Evolutionary conservation across 37 sponge, comb jelly and placozoan species (phyloP).

Genomic region (Dysidea cf. avara): DNA sequence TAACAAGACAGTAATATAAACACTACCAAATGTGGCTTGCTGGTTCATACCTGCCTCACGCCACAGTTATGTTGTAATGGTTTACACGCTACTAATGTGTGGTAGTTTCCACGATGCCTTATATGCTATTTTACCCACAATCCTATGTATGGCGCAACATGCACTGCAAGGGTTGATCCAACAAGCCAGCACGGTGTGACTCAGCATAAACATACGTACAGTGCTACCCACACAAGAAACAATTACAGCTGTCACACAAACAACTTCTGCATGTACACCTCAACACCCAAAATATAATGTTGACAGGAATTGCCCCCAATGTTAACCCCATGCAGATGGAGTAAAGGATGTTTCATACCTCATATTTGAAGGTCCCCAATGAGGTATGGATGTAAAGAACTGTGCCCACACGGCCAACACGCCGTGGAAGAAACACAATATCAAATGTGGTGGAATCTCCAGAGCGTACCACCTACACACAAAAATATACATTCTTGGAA

Average conservation of each 20-base stretch:
- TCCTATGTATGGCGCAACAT: too few relatives aligned
- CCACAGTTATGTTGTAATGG: not conserved
- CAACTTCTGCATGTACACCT: too few relatives aligned
- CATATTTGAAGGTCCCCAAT: conserved; percentile 58
- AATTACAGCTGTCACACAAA: not conserved
- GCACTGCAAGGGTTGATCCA: too few relatives aligned
- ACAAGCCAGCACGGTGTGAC: too few relatives aligned
- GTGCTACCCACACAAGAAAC: too few relatives aligned
- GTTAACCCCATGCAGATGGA: too few relatives aligned
- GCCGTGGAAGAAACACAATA: conserved; percentile 71
- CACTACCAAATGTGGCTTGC: not conserved
- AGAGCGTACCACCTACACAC: not conserved
- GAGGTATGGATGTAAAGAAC: conserved; percentile 74
- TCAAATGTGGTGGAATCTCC: conserved; percentile 70
- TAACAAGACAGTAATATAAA: not conserved
- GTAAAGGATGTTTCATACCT: too few relatives aligned
- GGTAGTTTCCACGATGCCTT: too few relatives aligned
- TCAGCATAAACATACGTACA: too few relatives aligned
- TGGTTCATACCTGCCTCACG: not conserved
- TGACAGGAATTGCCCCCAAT: not conserved
- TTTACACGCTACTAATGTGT: not conserved
- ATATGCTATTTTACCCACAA: too few relatives aligned
- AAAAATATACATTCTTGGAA: not conserved
- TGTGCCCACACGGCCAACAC: conserved; percentile 36
- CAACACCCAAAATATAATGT: too few relatives aligned